Base-by-base conservation (phyloP, 2,888 invertebrate species). In the Sphecodes monilicornis region DNA sequence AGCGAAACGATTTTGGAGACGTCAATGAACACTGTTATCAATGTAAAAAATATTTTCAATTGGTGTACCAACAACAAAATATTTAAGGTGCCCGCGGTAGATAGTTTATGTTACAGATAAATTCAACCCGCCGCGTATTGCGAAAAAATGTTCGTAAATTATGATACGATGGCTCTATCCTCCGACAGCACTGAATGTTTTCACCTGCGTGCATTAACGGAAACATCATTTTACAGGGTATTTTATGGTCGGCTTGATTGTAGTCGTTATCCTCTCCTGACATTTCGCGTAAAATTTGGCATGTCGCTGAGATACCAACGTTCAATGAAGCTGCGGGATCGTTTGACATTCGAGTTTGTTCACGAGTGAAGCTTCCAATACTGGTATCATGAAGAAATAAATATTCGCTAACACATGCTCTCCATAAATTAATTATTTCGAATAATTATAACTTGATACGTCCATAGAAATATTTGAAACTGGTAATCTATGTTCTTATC, bases 171-270 rank as follows among this genome's bases (percentile, higher is more conserved):
- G n/a, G n/a, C 66, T 72, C 46, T 78, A 78, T 72, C 77, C 76
- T 69, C 60, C 72, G 74, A 77, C 73, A 66, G 71, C 22, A 46
- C 18, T 29, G 75, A 80, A 80, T 76, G 76, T 80, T 83, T 80
- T 80, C 64, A 54, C 57, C 80, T 68, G 73, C 29, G 50, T 26
- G n/a, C 43, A 80, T 72, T 81, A 80, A 73, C 36, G 39, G 80
- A 83, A 60, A 83, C 69, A 74, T 80, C 75, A 80, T 80, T 80
- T 74, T 77, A 16, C 39, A 10, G 41, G n/a, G 60, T 72, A 69
- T 82, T 84, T 74, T 80, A 82, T 50, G 69, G 26, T 60, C 54
- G 32, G 50, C 41, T 50, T 39, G 77, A 82, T 81, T 69, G 32
- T 57, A 16, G n/a, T 68, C 50, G 82, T 74, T 73, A 69, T 75